phyloP scores from a whole-genome alignment of 1,140 invertebrate species.

The Lepidurus arcticus region DNA sequence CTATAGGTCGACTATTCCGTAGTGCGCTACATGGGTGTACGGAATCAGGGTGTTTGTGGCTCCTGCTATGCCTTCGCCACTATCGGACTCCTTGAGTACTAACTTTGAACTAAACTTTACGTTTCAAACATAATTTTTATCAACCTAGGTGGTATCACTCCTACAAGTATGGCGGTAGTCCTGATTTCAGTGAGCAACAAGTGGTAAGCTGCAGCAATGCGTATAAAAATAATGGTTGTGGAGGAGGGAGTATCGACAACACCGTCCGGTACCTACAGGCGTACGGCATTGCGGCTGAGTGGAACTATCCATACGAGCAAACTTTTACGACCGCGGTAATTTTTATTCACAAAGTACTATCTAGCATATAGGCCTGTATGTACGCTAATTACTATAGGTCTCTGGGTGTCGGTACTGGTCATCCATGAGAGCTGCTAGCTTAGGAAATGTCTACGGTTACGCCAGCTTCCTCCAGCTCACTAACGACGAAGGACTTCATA shows the following conservation, averaged over 20 bases:
- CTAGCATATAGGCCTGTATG: no score
- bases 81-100: not conserved
- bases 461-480: not conserved
- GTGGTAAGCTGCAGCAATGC: not conserved
- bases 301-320: not conserved
- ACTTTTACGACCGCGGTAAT: not conserved
- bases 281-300: not conserved
- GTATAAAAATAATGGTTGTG: not conserved
- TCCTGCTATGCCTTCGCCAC: not conserved
- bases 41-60: not conserved
- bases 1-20: not conserved
- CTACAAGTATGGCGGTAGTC: not conserved
- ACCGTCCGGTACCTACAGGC: not conserved
- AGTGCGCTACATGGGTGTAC: not conserved
- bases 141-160: not conserved
- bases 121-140: not conserved
- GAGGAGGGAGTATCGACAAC: not conserved
- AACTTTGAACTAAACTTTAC: not conserved
- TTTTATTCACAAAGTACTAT: no score
- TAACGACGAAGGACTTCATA: not conserved
- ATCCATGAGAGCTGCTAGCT: not conserved
- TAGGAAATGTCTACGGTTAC: not conserved
- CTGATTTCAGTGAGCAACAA: not conserved
- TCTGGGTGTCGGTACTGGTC: not conserved
- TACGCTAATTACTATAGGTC: not conserved